Evolutionary conservation across 37 sponge, comb jelly and placozoan species (phyloP), one percentile per base, ranked within the genome.

Genomic region (Haliclona indistincta): DNA sequence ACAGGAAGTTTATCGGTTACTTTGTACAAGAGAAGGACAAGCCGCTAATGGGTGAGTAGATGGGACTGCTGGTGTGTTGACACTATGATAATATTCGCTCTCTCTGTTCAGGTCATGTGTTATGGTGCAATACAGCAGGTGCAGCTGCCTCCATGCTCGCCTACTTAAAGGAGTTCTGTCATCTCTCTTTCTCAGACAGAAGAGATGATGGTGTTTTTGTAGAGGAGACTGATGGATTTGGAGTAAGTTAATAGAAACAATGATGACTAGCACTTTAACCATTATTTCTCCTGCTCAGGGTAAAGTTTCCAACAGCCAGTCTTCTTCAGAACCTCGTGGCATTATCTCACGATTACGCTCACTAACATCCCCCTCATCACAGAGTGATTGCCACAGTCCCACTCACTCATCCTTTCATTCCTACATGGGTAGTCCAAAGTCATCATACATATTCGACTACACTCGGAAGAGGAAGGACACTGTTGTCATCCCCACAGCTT

Each of bases 1-100:
- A 87, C 51, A 81, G 76, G 44, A 45, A 82, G 30, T 87, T 71
- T 28, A 62, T 81, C 0, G 88, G 88, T 41, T 81, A 81, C 64
- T 70, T 81, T 54, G 47, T 76, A 56, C 75, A 71, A 56, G 88
- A 87, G 76, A 73, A 68, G 52, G 66, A 71, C 25, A 80, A 87
- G 60, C 76, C 82, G 32, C 75, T 62, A 2, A 60, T 38, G 30
- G 71, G 82, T 58, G n/a, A 8, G 28, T 11, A n/a, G n/a, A 58
- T 8, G 13, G 7, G 28, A 11, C 10, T 47, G 15, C 51, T 17
- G 10, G 51, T 17, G 10, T 17, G 13, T 17, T 47, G 51, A 10
- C 51, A 10, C 15, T 47, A 47, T 47, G 51, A 17, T 10, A 47
- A 47, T 47, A 47, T 15, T 17, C 15, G 15, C 51, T 47, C 10